Evolutionary conservation across 1,140 invertebrate species (phyloP), one percentile per base, ranked within the genome.

Genomic region (Gyrodactylus bullatarudis): DNA sequence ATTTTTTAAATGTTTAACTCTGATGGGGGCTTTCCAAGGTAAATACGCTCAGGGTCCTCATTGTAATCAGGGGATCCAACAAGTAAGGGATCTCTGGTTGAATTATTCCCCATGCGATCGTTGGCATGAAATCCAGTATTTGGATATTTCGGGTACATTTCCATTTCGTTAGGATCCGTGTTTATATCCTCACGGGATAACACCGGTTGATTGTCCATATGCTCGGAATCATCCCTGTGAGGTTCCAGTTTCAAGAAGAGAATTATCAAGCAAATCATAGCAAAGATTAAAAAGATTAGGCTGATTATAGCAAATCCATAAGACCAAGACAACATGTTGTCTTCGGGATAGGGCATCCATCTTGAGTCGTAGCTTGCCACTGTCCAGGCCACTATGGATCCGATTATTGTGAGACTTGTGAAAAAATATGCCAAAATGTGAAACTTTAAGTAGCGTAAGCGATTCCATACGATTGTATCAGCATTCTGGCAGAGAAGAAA

Each of bases 321-420:
- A 1, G 70, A 71, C 70, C 70, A 71, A 1, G 70, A 71, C 1
- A 71, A 23, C 23, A 24, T 23, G n/a, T 71, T 71, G 26, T 71
- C 21, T 25, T 71, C 70, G 1, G 70, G 70, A n/a, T 23, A 71
- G 22, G 21, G 70, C 24, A 71, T 71, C 70, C 70, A 71, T 24
- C 70, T 21, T 1, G 70, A 71, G 24, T 71, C 70, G 20, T 71
- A 24, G n/a, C 70, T 71, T 23, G 21, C 70, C 26, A 71, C 70
- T 1, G 21, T 24, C 8, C 21, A 71, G 1, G 70, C 70, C 22
- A 71, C 24, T 1, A 71, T 8, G 1, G 70, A 21, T 23, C 21
- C 20, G 1, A 71, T 8, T 71, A 71, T 8, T 8, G 21, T 23
- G 1, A 71, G 23, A 25, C 70, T 20, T 71, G 23, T 23, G 1